Percentiles rank a stretch among this genome's conserved stretches.
Conservation (phyloP, 2,797 vertebrate genomes). For the Tinamus major region DNA sequence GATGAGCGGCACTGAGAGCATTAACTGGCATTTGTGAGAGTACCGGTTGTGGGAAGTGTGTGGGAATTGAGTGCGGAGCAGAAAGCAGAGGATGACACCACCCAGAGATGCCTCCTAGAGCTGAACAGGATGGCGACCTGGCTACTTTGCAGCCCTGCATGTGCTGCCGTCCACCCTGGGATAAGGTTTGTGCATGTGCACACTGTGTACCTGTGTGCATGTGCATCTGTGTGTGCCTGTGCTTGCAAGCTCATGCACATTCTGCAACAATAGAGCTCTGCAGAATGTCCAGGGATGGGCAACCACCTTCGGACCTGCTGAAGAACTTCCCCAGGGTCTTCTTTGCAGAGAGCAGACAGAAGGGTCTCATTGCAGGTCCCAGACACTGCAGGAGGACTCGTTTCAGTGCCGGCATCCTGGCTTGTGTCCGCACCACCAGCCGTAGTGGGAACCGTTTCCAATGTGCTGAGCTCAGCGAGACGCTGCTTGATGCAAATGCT, state of each 20-base stretch:
- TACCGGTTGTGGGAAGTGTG: accelerated
- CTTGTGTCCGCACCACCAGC: neutral
- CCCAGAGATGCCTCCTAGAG: neutral
- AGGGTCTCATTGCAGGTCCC: neutral
- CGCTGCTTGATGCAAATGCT: accelerated
- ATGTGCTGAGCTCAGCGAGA: neutral
- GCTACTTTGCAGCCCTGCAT: neutral
- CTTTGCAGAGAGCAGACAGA: neutral
- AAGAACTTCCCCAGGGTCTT: neutral
- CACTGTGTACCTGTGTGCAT: neutral
- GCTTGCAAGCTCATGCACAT: accelerated
- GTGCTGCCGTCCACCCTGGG: accelerated
- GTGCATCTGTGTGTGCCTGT: no score
- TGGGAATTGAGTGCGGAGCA: accelerated
- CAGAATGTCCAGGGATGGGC: neutral
- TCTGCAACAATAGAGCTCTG: neutral
- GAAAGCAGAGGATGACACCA: neutral
- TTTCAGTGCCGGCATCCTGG: neutral
- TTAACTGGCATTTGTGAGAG: accelerated
- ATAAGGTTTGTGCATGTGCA: neutral
- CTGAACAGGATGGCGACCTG: neutral
- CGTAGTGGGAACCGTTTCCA: neutral
- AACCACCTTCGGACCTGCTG: neutral
- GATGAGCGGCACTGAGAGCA: neutral
- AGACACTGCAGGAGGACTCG: neutral